These are phyloP conservation scores for Alaudala cheleensis DNA, from an alignment of 2,113 vertebrate species.

Conservation along the genomic window DNA sequence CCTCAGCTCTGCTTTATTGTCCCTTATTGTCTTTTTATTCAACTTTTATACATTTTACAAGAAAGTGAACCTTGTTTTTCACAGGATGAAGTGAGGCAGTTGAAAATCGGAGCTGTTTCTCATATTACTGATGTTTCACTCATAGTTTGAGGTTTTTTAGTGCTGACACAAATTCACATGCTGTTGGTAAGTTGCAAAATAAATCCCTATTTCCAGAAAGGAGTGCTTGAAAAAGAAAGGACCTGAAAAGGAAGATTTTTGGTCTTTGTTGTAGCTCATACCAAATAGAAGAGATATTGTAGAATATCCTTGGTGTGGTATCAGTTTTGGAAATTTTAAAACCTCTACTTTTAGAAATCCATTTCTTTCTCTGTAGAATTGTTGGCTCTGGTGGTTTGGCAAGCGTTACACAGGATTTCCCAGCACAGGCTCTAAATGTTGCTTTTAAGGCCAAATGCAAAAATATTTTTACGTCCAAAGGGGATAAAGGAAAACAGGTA, in stretches of 20 bases:
- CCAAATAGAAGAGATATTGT: neutral
- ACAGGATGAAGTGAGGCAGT: too few species aligned
- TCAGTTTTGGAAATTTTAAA: neutral
- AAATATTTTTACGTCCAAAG: constrained; percentile 54
- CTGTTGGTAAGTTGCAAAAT: neutral
- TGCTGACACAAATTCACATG: neutral
- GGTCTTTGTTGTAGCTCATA: neutral
- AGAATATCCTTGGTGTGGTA: neutral
- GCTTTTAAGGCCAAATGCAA: constrained; percentile 72
- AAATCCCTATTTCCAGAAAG: neutral
- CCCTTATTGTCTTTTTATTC: too few species aligned
- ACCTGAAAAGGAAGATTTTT: neutral
- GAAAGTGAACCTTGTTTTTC: too few species aligned
- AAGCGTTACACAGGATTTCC: constrained; percentile 62
- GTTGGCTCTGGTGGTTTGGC: constrained; percentile 58
- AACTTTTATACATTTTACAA: too few species aligned
- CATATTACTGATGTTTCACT: neutral
- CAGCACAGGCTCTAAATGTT: constrained; percentile 68
- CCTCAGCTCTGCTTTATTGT: too few species aligned
- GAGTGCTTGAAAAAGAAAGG: neutral
- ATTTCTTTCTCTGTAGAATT: constrained; percentile 35
- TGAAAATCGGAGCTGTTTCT: neutral
- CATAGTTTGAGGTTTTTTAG: neutral
- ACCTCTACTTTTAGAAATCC: neutral
- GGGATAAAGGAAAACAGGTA: constrained; percentile 69